Percentiles rank a stretch among this genome's conserved stretches.
These are phyloP conservation scores for Diplosoma virens DNA, from an alignment of 23 tunicate species.

Conservation along the genomic window DNA sequence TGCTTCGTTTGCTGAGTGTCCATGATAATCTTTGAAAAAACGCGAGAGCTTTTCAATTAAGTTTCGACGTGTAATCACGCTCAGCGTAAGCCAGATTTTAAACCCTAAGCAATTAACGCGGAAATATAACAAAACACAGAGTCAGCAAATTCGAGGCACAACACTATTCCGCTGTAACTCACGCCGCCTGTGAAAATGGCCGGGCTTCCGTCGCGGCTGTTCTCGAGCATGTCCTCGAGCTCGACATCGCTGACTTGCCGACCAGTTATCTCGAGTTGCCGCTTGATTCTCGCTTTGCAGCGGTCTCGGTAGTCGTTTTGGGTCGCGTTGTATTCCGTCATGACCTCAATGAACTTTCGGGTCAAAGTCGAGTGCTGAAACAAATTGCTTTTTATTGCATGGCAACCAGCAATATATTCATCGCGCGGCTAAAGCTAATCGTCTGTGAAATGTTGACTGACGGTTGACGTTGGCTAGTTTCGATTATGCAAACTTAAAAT, in stretches of 20 bases:
- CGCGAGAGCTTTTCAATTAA: too few species aligned
- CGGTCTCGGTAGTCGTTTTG: constrained; percentile 96
- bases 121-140: too few species aligned
- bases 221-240: constrained; percentile 94
- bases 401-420: too few species aligned
- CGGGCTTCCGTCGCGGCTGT: constrained; percentile 90
- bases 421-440: too few species aligned
- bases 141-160: too few species aligned
- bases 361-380: constrained; percentile 98
- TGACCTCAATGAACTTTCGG: constrained; percentile 92
- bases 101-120: too few species aligned
- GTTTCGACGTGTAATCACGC: too few species aligned
- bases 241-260: constrained; percentile 89
- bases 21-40: constrained; percentile 96
- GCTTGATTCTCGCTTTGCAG: constrained; percentile 96
- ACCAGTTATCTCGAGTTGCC: constrained; percentile 97
- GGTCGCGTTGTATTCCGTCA: constrained; percentile 95
- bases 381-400: too few species aligned
- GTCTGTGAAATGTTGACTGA: too few species aligned
- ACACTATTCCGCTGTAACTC: neutral
- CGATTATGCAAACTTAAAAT: too few species aligned
- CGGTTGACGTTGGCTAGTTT: too few species aligned
- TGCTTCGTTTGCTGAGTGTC: constrained; percentile 92
- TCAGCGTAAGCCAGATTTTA: too few species aligned
- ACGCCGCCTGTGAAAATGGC: constrained; percentile 97